Evolutionary conservation across 2,888 invertebrate species (phyloP).

Genomic region (Melinaea menophilus): DNA sequence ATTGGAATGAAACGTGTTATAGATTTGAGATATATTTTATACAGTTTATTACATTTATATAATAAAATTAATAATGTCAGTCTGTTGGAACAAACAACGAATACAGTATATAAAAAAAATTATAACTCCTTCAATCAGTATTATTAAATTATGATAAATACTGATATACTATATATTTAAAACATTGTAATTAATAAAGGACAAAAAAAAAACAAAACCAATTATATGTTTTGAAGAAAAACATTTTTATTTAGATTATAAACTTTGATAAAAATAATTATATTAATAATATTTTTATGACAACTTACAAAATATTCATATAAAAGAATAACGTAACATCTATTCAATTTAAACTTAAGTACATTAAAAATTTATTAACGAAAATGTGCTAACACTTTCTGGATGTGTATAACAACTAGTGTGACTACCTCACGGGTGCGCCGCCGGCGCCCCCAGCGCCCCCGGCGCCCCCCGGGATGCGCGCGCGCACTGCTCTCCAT

Average conservation of each 20-base stretch:
- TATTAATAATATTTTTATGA: constrained; percentile 79
- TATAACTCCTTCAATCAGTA: not conserved
- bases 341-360: constrained; percentile 74
- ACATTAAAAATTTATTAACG: constrained; percentile 67
- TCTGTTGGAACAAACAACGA: too few relatives aligned
- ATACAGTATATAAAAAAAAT: too few relatives aligned
- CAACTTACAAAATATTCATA: constrained; percentile 77
- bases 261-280: constrained; percentile 80
- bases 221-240: constrained; percentile 73
- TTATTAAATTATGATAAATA: not conserved
- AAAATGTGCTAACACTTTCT: constrained; percentile 75
- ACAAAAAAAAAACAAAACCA: constrained; percentile 42
- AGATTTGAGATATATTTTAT: not conserved
- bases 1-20: not conserved
- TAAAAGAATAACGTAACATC: constrained; percentile 79
- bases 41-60: too few relatives aligned
- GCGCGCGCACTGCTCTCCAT: constrained; percentile 9
- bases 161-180: not conserved
- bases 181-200: not conserved
- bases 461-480: constrained; percentile 16
- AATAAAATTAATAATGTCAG: too few relatives aligned
- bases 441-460: constrained; percentile 32
- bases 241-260: constrained; percentile 79
- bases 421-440: constrained; percentile 61
- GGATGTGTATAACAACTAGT: constrained; percentile 70